Percentiles rank a stretch among this genome's conserved stretches.
Conservation (phyloP, 2,797 vertebrate species). For the Cercopithecus mitis region DNA sequence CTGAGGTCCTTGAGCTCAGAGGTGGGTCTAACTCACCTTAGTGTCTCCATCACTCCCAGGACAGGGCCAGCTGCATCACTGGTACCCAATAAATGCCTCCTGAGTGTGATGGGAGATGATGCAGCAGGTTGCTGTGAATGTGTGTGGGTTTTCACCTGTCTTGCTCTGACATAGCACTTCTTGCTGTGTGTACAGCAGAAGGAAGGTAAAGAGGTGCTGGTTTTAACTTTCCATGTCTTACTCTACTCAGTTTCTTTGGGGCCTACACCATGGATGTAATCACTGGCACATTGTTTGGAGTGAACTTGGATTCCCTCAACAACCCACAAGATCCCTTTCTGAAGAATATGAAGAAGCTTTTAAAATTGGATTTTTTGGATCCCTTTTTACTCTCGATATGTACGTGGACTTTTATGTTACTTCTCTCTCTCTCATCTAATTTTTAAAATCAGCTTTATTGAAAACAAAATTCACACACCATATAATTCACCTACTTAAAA, state of each 20-base stretch:
- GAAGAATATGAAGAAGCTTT: conserved; percentile 85
- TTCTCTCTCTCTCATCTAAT: neutral
- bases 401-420: conserved; percentile 56
- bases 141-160: neutral
- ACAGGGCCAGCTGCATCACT: neutral
- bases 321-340: conserved; percentile 89
- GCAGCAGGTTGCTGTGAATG: neutral
- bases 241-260: conserved; percentile 83
- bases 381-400: conserved; percentile 79
- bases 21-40: neutral
- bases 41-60: too few relatives aligned
- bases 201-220: neutral
- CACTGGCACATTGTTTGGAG: conserved; percentile 87
- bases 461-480: neutral
- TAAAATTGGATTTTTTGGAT: conserved; percentile 81
- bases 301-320: conserved; percentile 88
- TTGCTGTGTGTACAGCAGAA: neutral
- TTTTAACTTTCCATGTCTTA: neutral
- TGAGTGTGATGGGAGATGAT: neutral
- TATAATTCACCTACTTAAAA: neutral
- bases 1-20: neutral
- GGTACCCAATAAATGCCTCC: neutral
- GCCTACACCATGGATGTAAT: conserved; percentile 89
- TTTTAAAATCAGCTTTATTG: neutral
- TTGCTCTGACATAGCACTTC: neutral